These are phyloP conservation scores for Polydrusus pterygomalis DNA, from an alignment of 2,888 invertebrate genomes.

Conservation along the genomic window DNA sequence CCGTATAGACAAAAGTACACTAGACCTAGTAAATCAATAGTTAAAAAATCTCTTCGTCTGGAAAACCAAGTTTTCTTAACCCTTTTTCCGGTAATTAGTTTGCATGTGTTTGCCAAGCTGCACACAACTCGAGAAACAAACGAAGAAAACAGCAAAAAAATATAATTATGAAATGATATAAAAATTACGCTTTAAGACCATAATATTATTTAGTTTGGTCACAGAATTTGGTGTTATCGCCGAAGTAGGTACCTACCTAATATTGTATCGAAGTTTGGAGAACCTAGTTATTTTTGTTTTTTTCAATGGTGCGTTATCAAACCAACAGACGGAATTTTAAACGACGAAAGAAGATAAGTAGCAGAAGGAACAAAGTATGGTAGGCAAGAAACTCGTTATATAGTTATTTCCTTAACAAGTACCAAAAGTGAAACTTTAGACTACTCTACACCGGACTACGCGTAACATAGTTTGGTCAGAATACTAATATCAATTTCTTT, in stretches of 20 bases:
- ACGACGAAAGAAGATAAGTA: slow-evolving; percentile 8
- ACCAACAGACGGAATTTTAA: slow-evolving; percentile 14
- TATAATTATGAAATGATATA: not conserved
- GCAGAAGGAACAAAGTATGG: slow-evolving; percentile 13
- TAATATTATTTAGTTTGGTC: too few species aligned
- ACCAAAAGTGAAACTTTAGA: too few species aligned
- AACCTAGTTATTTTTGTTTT: not conserved
- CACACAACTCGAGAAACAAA: not conserved
- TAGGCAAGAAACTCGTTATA: not conserved
- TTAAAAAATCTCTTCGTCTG: slow-evolving; percentile 23
- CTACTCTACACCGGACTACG: too few species aligned
- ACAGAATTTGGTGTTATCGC: too few species aligned
- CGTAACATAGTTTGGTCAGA: too few species aligned
- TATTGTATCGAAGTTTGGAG: not conserved
- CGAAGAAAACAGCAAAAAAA: not conserved
- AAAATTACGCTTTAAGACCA: too few species aligned
- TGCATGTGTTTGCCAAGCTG: slow-evolving; percentile 10
- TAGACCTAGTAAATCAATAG: slow-evolving; percentile 29
- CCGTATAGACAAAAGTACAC: slow-evolving; percentile 6
- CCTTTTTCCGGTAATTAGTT: slow-evolving; percentile 29
- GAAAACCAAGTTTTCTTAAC: slow-evolving; percentile 27
- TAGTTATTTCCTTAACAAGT: too few species aligned
- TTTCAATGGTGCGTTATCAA: not conserved
- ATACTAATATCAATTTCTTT: too few species aligned
- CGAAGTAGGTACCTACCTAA: too few species aligned